Conservation (phyloP, 2,113 vertebrate genomes). For the Hippocampus guttulatus region DNA sequence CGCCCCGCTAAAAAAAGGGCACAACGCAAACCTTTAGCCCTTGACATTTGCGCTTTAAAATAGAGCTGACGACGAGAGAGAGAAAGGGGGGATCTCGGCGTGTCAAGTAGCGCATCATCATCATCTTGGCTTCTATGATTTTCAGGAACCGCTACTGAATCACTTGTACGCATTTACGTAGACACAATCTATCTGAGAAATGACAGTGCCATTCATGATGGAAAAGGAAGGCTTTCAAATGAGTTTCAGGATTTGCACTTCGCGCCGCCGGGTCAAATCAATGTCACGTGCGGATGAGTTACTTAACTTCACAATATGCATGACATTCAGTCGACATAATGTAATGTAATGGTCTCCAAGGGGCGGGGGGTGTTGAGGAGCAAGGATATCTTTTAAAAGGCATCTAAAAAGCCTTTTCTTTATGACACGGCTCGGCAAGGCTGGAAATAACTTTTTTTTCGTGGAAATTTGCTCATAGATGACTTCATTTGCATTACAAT, state of each 20-base stretch:
- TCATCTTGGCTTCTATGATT: not conserved
- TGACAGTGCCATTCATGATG: slow-evolving; percentile 13
- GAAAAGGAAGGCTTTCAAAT: not conserved
- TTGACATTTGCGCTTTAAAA: slow-evolving; percentile 36
- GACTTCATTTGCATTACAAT: no score
- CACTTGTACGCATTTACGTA: slow-evolving; percentile 7
- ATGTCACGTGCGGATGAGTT: not conserved
- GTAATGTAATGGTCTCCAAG: not conserved
- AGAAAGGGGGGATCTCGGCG: not conserved
- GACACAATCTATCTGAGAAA: not conserved
- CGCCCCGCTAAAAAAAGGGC: not conserved
- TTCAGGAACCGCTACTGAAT: slow-evolving; percentile 5
- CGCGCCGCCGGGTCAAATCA: no score
- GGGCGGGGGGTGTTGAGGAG: not conserved
- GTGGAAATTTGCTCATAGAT: no score
- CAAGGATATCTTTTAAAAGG: not conserved
- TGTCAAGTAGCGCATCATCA: slow-evolving; percentile 23
- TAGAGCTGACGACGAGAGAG: not conserved
- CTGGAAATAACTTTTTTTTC: no score
- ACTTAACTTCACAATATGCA: not conserved
- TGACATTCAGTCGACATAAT: not conserved
- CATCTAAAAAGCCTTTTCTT: no score
- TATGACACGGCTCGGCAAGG: no score
- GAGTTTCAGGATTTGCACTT: not conserved
- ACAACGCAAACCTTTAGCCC: slow-evolving; percentile 1